phyloP scores from a whole-genome alignment of 1,140 invertebrate species.

The Epicauta chinensis region DNA sequence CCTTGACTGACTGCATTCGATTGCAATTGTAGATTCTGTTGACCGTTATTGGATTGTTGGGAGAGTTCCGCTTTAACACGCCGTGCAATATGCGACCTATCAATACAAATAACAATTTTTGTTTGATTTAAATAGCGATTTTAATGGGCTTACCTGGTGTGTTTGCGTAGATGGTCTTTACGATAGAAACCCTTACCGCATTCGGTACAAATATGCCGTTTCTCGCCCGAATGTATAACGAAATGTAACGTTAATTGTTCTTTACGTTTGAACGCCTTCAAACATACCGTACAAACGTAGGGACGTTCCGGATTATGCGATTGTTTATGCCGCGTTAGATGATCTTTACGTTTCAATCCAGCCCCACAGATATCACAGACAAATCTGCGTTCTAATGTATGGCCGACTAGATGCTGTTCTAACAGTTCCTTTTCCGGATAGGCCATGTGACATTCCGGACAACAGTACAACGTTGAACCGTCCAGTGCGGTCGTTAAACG shows the following conservation, averaged over 20 bases:
- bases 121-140: too few species aligned
- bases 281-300: slow-evolving; percentile 74
- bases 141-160: slow-evolving; percentile 63
- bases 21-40: slow-evolving; percentile 27
- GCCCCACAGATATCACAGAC: slow-evolving; percentile 83
- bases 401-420: slow-evolving; percentile 74
- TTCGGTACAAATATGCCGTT: slow-evolving; percentile 76
- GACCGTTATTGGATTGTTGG: slow-evolving; percentile 43
- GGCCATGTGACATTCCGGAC: slow-evolving; percentile 80
- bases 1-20: slow-evolving; percentile 19
- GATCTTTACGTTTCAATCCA: slow-evolving; percentile 74
- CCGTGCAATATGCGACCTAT: slow-evolving; percentile 66
- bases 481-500: slow-evolving; percentile 73
- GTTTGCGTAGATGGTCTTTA: slow-evolving; percentile 72
- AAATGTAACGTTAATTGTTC: slow-evolving; percentile 78
- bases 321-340: slow-evolving; percentile 73
- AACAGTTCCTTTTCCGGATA: slow-evolving; percentile 74
- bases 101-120: too few species aligned
- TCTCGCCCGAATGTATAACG: slow-evolving; percentile 80
- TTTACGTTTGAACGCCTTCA: slow-evolving; percentile 80
- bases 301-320: slow-evolving; percentile 74
- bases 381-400: slow-evolving; percentile 71
- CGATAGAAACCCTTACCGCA: slow-evolving; percentile 77
- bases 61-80: slow-evolving; percentile 77
- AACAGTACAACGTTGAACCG: slow-evolving; percentile 75